phyloP scores from a whole-genome alignment of 2,888 invertebrate species.

The Fragum whitleyi region DNA sequence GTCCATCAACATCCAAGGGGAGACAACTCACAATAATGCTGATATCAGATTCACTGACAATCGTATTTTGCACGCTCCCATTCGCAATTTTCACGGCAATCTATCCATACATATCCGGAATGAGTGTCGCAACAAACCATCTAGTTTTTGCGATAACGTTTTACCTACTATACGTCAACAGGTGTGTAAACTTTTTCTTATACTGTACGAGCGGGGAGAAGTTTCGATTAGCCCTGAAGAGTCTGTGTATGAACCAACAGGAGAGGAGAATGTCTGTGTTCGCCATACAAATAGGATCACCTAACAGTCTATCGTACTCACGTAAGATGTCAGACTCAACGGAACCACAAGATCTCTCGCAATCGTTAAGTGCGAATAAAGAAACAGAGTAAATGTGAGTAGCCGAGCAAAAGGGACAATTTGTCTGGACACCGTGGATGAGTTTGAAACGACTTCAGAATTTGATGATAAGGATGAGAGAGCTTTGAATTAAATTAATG shows the following conservation, averaged over 20 bases:
- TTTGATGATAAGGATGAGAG: no score
- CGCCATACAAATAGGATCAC: slow-evolving; percentile 12
- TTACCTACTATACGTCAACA: slow-evolving; percentile 75
- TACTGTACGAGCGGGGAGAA: slow-evolving; percentile 76
- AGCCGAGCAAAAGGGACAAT: no score
- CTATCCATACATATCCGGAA: slow-evolving; percentile 37
- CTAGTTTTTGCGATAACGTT: slow-evolving; percentile 70
- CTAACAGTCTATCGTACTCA: not conserved
- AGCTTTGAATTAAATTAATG: no score
- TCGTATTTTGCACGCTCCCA: slow-evolving; percentile 74
- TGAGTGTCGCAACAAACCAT: slow-evolving; percentile 52
- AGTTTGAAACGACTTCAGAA: no score
- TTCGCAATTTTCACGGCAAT: slow-evolving; percentile 68
- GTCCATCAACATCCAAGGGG: slow-evolving; percentile 44
- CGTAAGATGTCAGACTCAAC: slow-evolving; percentile 14
- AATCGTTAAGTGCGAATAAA: not conserved
- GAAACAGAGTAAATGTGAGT: no score
- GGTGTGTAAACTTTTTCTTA: slow-evolving; percentile 76
- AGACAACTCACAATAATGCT: slow-evolving; percentile 75
- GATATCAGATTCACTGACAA: slow-evolving; percentile 72
- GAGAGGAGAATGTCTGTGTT: slow-evolving; percentile 25
- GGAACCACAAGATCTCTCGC: not conserved
- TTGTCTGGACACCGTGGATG: no score
- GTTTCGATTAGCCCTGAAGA: slow-evolving; percentile 68
- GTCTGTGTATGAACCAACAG: slow-evolving; percentile 32